Evolutionary conservation across 35 echinoderm and acorn worm species (phyloP), one percentile per base, ranked within the genome.

Genomic region (Diadema setosum): DNA sequence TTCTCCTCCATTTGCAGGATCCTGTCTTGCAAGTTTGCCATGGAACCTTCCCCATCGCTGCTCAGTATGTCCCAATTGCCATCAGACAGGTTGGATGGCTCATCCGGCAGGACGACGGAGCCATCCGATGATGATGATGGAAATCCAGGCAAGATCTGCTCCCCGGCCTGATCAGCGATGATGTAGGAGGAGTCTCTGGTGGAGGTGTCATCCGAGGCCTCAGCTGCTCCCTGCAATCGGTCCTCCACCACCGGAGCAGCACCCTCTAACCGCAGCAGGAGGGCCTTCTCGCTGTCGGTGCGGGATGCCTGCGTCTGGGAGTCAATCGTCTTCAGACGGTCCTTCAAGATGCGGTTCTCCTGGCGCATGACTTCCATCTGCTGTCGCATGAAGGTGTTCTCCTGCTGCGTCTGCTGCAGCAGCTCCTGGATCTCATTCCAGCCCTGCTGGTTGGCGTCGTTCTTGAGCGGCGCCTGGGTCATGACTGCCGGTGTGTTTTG

Each of bases 1-100:
- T 94, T 99, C 60, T 99, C 96, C 57, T 99, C 96, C 96, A 98
- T 99, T 86, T 95, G 96, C 67, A 92, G 96, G 59, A 99, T 99
- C 45, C 96, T 88, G 65, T 99, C 93, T 52, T 99, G 96, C 30
- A 99, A 67, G 63, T 93, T 95, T 25, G 96, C 96, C 27, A 94
- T 90, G 15, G 96, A 99, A n/a, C 96, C 96, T 89, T 99, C 96
- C 21, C 93, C 87, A 81, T 94, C 92, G 30, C 92, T 94, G 49
- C 96, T 99, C 40, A 92, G 88, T n/a, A 92, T 86, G 12, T 99
- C 96, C 96, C 96, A 99, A 74, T 99, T 99, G 49, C 85, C 58
- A 80, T 94, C 92, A 0, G 88, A 90, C 42, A 76, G 42, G 34
- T 90, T 87, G n/a, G 81, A 70, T 24, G 81, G 65, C 24, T 86